These are phyloP conservation scores for Drepana falcataria DNA, from an alignment of 2,888 invertebrate species.

Conservation along the genomic window DNA sequence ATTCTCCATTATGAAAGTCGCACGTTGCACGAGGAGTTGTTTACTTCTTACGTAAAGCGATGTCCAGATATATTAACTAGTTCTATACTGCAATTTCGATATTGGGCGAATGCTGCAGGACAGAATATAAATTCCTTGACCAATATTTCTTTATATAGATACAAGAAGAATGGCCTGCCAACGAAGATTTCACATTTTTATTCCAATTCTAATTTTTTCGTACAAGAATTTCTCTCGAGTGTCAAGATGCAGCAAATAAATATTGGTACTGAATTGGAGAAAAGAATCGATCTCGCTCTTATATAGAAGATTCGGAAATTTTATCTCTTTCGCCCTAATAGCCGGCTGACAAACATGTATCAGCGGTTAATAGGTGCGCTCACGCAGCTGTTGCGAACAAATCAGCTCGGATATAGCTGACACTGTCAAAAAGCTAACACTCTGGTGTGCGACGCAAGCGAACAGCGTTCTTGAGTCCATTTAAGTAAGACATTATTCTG, in stretches of 20 bases:
- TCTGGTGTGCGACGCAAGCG: constrained; percentile 39
- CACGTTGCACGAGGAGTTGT: no score
- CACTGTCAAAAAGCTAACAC: constrained; percentile 74
- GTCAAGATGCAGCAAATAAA: constrained; percentile 73
- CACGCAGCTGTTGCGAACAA: constrained; percentile 77
- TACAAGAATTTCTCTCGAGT: constrained; percentile 65
- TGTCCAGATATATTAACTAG: no score
- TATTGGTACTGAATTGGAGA: constrained; percentile 69
- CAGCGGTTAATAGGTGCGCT: constrained; percentile 78
- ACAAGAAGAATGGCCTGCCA: constrained; percentile 65
- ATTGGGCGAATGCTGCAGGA: constrained; percentile 1
- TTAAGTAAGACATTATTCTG: no score
- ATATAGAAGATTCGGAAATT: constrained; percentile 63
- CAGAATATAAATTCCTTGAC: constrained; percentile 47
- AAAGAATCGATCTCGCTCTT: constrained; percentile 73
- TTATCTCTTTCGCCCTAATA: constrained; percentile 76
- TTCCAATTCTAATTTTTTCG: constrained; percentile 58
- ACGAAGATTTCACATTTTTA: constrained; percentile 55
- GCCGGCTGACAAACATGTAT: constrained; percentile 79
- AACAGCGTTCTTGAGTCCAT: constrained; percentile 24
- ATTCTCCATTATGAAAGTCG: no score
- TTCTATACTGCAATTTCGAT: not conserved
- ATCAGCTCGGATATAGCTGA: constrained; percentile 78
- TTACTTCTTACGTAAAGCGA: no score
- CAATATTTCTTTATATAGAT: constrained; percentile 66